Conservation (phyloP, 2,113 vertebrate genomes). For the Apistogramma diplotaenia region DNA sequence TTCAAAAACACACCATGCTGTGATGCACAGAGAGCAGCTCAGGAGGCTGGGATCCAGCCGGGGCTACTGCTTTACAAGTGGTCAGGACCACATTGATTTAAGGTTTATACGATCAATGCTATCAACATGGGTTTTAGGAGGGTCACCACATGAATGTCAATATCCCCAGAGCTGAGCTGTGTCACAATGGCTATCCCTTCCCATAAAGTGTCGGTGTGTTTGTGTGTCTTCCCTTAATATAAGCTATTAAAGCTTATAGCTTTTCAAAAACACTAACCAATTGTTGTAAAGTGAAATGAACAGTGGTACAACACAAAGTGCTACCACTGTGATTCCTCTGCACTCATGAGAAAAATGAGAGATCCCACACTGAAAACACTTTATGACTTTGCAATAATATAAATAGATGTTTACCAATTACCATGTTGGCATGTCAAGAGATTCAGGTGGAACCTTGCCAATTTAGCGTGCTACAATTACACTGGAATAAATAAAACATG, state of each 20-base stretch:
- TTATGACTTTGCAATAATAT: not conserved
- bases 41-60: conserved; percentile 27
- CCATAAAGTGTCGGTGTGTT: not conserved
- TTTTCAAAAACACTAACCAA: not conserved
- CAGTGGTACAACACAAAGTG: not conserved
- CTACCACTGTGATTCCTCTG: not conserved
- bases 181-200: conserved; percentile 17
- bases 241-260: not conserved
- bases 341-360: not conserved
- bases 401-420: not conserved
- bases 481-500: not conserved
- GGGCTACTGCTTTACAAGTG: conserved; percentile 59
- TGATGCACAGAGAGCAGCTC: conserved; percentile 32
- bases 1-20: conserved; percentile 51
- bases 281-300: not conserved
- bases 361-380: not conserved
- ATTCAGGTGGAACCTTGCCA: not conserved
- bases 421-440: not conserved
- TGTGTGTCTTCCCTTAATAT: not conserved
- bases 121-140: conserved; percentile 50
- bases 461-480: not conserved
- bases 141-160: conserved; percentile 56
- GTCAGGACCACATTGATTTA: conserved; percentile 55
- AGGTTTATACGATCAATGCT: conserved; percentile 60
- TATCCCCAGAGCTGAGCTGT: conserved; percentile 7